Percentiles rank a stretch among this genome's conserved stretches.
Conservation (phyloP, 2,797 vertebrate species). For the Arctocebus calabarensis region DNA sequence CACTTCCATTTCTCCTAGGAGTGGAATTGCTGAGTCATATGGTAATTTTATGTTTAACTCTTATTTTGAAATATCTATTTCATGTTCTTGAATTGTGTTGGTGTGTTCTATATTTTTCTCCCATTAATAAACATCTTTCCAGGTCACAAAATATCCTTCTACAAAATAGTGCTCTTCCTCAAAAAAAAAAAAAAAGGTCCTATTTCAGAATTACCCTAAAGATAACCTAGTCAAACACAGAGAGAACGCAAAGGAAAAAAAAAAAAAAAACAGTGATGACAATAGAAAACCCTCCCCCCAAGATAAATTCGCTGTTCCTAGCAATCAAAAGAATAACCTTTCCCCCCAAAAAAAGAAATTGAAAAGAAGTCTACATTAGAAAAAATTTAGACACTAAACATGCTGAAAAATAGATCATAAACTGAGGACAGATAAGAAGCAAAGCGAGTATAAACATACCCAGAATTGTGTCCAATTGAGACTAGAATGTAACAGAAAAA, state of each 20-base stretch:
- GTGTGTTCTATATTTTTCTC: not conserved
- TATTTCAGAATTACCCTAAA: not conserved
- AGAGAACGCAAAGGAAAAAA: not conserved
- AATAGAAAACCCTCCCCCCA: too few species aligned
- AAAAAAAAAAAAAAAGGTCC: not conserved
- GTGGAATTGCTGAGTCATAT: slow-evolving; percentile 2
- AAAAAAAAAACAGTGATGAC: not conserved
- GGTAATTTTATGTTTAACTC: not conserved
- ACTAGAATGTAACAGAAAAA: not conserved
- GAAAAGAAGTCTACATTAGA: not conserved
- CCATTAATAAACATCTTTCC: not conserved
- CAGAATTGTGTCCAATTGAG: not conserved
- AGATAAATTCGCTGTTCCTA: too few species aligned
- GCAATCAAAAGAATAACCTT: too few species aligned
- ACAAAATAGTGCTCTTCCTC: not conserved
- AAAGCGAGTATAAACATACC: not conserved
- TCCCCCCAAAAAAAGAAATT: not conserved
- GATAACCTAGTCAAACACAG: not conserved
- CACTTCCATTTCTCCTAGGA: slow-evolving; percentile 13
- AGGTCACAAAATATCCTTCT: slow-evolving; percentile 13
- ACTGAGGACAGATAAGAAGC: not conserved
- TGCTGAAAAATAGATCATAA: not conserved
- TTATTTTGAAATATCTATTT: not conserved
- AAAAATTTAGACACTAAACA: not conserved
- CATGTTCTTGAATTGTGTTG: not conserved